phyloP scores from a whole-genome alignment of 1,140 invertebrate genomes.

The Augochlora pura region DNA sequence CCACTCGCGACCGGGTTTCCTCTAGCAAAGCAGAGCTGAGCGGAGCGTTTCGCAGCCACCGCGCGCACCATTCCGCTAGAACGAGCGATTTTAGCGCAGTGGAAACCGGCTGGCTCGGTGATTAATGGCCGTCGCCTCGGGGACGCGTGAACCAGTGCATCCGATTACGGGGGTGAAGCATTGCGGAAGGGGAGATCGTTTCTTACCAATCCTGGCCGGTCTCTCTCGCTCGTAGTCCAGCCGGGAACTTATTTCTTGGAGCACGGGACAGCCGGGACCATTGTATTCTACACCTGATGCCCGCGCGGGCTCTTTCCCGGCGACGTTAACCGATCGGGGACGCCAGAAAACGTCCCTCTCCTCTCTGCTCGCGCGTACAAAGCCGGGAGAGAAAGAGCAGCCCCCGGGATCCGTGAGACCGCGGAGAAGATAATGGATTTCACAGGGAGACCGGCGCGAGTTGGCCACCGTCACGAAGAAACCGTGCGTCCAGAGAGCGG shows the following conservation, averaged over 20 bases:
- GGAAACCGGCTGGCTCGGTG: slow-evolving; percentile 1
- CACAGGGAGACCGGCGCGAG: slow-evolving; percentile 38
- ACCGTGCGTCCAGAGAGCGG: not conserved
- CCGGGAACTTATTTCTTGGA: not conserved
- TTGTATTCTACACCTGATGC: not conserved
- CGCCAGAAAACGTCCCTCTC: not conserved
- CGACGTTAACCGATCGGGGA: not conserved
- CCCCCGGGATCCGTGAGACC: too few relatives aligned
- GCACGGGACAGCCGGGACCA: not conserved
- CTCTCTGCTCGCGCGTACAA: not conserved
- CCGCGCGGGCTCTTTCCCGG: not conserved
- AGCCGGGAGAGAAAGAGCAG: not conserved
- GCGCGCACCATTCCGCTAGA: slow-evolving; percentile 37
- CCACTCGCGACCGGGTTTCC: slow-evolving; percentile 65
- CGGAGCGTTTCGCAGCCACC: slow-evolving; percentile 36
- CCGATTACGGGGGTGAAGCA: slow-evolving; percentile 5
- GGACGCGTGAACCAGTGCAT: not conserved
- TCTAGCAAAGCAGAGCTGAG: not conserved
- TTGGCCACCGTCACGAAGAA: not conserved
- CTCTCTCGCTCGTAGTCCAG: not conserved
- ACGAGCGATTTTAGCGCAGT: not conserved
- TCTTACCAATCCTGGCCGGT: not conserved
- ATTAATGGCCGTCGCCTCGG: slow-evolving; percentile 17
- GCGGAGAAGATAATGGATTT: too few relatives aligned
- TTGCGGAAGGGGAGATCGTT: slow-evolving; percentile 1